Evolutionary conservation across 2,113 vertebrate genomes (phyloP), one percentile per base, ranked within the genome.

Genomic region (Mus pahari): DNA sequence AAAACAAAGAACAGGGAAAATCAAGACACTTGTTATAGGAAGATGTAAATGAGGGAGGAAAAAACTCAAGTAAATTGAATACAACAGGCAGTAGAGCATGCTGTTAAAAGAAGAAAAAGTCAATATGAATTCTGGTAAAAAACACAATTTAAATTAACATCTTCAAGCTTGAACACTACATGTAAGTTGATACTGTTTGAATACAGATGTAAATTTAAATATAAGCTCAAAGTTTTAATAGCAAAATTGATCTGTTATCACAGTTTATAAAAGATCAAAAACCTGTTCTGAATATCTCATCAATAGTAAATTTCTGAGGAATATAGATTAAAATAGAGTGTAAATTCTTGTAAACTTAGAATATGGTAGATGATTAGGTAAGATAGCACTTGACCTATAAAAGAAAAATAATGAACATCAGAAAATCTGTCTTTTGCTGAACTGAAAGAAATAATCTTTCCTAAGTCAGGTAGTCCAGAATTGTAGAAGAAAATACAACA

Each of bases 11-110:
- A 53, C 12, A 87, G 13, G 70, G 75, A 81, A 24, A 94, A 86
- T 89, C 58, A 91, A 83, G 45, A 55, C 81, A 86, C 26, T 77
- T 92, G 14, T 45, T 93, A 26, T 12, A 90, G 24, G 26, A 97
- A 94, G 95, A 89, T 96, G 62, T 81, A 97, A 95, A 96, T 87
- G n/a, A 86, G 68, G 39, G 92, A 88, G 89, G 16, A 42, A 90
- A 92, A 83, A 83, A 39, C 36, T 64, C 17, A 93, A 95, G 28
- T 93, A 83, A 58, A 96, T 3, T 68, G 55, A 87, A 86, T 91
- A 55, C 10, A 96, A 71, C 16, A 81, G 11, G 60, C 82, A 97
- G 70, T 9, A 90, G 60, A 96, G 77, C 73, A 91, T 94, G 86
- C 53, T 96, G 75, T 86, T 82, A 95, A 95, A 92, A 14, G 50